phyloP scores from a whole-genome alignment of 2,888 invertebrate species.

The Rotaria macrura region DNA sequence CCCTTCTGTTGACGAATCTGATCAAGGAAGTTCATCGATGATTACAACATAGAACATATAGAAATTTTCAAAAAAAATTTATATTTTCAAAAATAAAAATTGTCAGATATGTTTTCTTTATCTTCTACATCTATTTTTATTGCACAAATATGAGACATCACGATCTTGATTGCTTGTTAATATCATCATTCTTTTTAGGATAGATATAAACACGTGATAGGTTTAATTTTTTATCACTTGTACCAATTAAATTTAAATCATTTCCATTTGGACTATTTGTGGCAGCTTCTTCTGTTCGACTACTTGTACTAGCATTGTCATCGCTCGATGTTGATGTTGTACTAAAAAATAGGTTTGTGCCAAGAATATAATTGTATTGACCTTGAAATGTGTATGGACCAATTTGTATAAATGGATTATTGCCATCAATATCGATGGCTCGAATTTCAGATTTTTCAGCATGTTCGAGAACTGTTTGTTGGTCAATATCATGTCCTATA shows the following conservation, averaged over 20 bases:
- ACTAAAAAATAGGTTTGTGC: conserved; percentile 6
- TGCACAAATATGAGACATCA: neutral
- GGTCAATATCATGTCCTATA: neutral
- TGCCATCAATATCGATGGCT: neutral
- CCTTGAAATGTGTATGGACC: conserved; percentile 18
- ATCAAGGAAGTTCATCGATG: neutral
- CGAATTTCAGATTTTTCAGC: neutral
- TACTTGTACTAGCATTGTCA: neutral
- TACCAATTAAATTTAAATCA: conserved; percentile 13
- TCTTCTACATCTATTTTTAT: neutral
- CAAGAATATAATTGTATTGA: neutral
- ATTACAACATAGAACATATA: neutral
- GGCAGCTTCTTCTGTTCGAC: neutral
- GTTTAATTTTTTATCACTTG: neutral
- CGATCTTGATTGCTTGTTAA: neutral
- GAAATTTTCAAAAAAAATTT: neutral
- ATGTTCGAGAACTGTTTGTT: neutral
- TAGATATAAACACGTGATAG: conserved; percentile 4
- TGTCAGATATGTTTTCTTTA: neutral
- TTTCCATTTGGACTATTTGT: neutral
- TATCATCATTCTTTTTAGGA: neutral
- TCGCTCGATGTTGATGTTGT: neutral
- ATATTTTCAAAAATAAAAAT: neutral
- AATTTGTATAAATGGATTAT: neutral
- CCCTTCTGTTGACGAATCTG: neutral